phyloP scores from a whole-genome alignment of 2,113 vertebrate species.

The Stercorarius parasiticus region DNA sequence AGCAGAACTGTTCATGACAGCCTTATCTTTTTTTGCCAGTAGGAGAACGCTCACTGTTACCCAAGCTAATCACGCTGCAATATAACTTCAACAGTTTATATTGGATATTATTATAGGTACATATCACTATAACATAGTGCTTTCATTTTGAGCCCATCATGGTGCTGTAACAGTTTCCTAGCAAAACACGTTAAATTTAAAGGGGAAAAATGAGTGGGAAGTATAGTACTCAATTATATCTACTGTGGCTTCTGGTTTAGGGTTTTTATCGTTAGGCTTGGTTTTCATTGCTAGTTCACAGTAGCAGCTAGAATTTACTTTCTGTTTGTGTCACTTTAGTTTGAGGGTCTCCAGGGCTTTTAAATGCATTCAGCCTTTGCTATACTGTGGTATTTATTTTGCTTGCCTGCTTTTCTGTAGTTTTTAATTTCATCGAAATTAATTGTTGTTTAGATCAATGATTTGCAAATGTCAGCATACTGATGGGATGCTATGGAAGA shows the following conservation, averaged over 20 bases:
- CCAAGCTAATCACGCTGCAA: slow-evolving; percentile 55
- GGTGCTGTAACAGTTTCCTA: slow-evolving; percentile 44
- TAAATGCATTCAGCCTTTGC: not conserved
- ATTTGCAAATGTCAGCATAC: slow-evolving; percentile 1
- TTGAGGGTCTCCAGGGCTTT: not conserved
- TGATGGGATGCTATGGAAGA: not conserved
- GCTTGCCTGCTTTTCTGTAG: not conserved
- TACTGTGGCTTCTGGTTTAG: slow-evolving; percentile 33
- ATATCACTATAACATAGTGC: slow-evolving; percentile 70
- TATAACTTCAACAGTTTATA: slow-evolving; percentile 55
- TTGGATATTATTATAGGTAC: slow-evolving; percentile 66
- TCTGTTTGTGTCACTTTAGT: not conserved
- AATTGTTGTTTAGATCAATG: not conserved
- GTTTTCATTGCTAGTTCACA: slow-evolving; percentile 39
- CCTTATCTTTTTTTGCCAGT: slow-evolving; percentile 58
- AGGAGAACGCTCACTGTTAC: slow-evolving; percentile 48
- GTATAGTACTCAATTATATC: slow-evolving; percentile 2
- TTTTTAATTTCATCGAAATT: slow-evolving; percentile 43
- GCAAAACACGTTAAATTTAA: slow-evolving; percentile 52
- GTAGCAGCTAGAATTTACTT: slow-evolving; percentile 16
- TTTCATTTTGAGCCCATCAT: slow-evolving; percentile 72
- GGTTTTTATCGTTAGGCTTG: not conserved
- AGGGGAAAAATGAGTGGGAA: slow-evolving; percentile 27
- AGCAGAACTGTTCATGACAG: slow-evolving; percentile 28
- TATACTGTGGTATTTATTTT: slow-evolving; percentile 22